Conservation (phyloP, 2,113 vertebrate genomes). For the Tragelaphus buxtoni region DNA sequence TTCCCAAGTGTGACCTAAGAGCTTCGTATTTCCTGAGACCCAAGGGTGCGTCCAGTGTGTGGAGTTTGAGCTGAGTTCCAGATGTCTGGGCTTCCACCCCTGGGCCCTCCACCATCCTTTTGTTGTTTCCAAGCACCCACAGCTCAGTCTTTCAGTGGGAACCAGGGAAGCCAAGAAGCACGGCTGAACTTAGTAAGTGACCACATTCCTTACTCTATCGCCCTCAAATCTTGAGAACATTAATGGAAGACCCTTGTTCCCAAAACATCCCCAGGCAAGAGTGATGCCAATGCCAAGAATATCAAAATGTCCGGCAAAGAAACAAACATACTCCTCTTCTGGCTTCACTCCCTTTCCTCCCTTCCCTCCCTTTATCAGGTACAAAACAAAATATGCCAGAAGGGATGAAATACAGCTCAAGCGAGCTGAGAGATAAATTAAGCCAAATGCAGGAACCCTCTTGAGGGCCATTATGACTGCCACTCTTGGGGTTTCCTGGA, state of each 20-base stretch:
- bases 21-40: not conserved
- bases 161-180: not conserved
- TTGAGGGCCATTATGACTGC: constrained; percentile 48
- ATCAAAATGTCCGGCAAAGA: constrained; percentile 20
- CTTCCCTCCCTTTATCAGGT: not conserved
- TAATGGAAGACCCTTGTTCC: not conserved
- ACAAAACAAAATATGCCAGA: constrained; percentile 32
- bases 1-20: not conserved
- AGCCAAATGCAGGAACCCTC: not conserved
- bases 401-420: constrained; percentile 39
- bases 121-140: not conserved
- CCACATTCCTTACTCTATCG: not conserved
- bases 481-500: constrained; percentile 57
- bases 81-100: not conserved
- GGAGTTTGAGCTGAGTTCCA: not conserved
- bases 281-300: not conserved
- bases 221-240: not conserved
- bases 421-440: constrained; percentile 20
- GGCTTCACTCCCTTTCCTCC: not conserved
- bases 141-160: not conserved
- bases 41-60: not conserved
- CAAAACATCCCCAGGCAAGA: constrained; percentile 10
- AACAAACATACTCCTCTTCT: not conserved
- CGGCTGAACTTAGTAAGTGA: not conserved
- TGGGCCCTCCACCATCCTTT: not conserved